Percentiles rank a stretch among this genome's conserved stretches.
Conservation (phyloP, 2,888 invertebrate genomes). For the Toxonevra muliebris region DNA sequence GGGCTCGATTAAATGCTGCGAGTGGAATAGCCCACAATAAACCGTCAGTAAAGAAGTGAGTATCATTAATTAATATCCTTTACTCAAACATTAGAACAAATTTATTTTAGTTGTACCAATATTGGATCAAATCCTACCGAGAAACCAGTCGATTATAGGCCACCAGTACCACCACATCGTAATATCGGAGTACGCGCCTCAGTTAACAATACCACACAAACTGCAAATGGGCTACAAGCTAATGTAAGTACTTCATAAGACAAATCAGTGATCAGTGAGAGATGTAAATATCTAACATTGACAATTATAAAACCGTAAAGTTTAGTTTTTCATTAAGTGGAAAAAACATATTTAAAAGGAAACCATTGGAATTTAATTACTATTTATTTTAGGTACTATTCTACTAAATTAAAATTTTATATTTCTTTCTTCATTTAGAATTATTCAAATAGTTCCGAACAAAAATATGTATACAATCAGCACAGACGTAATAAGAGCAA, state of each 20-base stretch:
- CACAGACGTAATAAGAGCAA: slow-evolving; percentile 54
- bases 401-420: too few relatives aligned
- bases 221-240: too few relatives aligned
- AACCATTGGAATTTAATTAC: too few relatives aligned
- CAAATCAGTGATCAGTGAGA: too few relatives aligned
- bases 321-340: too few relatives aligned
- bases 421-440: too few relatives aligned
- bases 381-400: too few relatives aligned
- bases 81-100: slow-evolving; percentile 43
- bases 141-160: slow-evolving; percentile 77
- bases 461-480: slow-evolving; percentile 54
- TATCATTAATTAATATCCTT: not conserved
- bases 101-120: slow-evolving; percentile 68
- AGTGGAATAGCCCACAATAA: slow-evolving; percentile 17
- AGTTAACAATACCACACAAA: slow-evolving; percentile 51
- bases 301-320: too few relatives aligned
- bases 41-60: slow-evolving; percentile 24
- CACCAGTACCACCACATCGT: slow-evolving; percentile 89
- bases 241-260: too few relatives aligned
- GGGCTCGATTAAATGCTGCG: slow-evolving; percentile 16
- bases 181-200: slow-evolving; percentile 71
- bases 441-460: slow-evolving; percentile 31
- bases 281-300: too few relatives aligned
- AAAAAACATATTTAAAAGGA: too few relatives aligned
- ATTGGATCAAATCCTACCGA: slow-evolving; percentile 60